Evolutionary conservation across 2,888 invertebrate genomes (phyloP).

Genomic region (Dicyrtomina minuta): DNA sequence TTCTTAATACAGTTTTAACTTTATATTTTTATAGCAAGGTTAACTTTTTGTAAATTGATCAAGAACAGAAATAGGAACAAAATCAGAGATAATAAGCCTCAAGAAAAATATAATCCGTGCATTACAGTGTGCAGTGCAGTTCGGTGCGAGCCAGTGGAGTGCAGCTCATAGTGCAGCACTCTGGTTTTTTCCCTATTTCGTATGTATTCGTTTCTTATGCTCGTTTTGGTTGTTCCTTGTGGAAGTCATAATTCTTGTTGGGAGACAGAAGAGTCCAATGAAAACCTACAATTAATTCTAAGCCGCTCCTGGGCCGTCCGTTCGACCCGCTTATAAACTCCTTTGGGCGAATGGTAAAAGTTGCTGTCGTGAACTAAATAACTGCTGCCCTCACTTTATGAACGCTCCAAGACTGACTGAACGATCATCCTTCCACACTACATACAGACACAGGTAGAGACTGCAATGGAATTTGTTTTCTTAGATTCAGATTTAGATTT

Average conservation of each 20-base stretch:
- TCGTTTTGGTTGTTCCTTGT: neutral
- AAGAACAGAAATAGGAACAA: no score
- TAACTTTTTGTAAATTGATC: no score
- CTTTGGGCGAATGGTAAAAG: neutral
- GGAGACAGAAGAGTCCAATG: slow-evolving; percentile 19
- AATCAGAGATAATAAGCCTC: no score
- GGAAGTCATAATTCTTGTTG: slow-evolving; percentile 24
- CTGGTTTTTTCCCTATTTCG: neutral
- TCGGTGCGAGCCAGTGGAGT: no score
- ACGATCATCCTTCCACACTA: neutral
- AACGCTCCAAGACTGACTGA: neutral
- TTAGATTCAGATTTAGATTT: neutral
- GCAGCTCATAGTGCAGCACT: neutral
- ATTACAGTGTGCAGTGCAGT: no score
- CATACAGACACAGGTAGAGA: neutral
- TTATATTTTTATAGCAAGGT: no score
- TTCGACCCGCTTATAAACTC: neutral
- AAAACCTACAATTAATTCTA: slow-evolving; percentile 34
- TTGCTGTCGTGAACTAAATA: slow-evolving; percentile 20
- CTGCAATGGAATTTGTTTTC: neutral
- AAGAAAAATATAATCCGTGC: no score
- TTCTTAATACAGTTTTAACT: no score
- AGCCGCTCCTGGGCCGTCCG: slow-evolving; percentile 7
- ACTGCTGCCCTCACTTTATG: neutral
- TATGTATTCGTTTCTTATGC: neutral